Evolutionary conservation across 2,797 vertebrate species (phyloP).

Genomic region (Thalassophryne amazonica): DNA sequence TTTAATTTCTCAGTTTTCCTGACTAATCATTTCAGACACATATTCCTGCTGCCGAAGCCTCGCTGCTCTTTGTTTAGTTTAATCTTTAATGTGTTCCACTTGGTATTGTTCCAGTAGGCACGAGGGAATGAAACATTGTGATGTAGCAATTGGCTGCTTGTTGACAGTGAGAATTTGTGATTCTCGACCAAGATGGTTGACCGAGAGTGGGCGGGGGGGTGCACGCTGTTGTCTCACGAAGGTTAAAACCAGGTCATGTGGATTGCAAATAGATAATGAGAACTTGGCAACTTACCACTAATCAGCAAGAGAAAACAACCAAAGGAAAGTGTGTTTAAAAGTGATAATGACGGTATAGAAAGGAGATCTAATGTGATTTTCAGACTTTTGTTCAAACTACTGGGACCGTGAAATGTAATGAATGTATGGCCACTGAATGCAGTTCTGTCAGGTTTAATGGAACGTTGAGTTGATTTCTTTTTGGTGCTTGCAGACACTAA

Average conservation of each 20-base stretch:
- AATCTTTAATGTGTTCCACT: constrained; percentile 2
- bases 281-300: background rate
- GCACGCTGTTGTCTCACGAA: constrained; percentile 2
- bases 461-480: constrained; percentile 13
- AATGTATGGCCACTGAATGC: background rate
- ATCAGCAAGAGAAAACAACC: background rate
- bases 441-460: constrained; percentile 10
- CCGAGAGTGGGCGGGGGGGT: too few relatives aligned
- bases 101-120: background rate
- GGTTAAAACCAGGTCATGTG: constrained; percentile 19
- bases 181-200: background rate
- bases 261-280: constrained; percentile 8
- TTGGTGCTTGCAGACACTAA: background rate
- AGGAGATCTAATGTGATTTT: background rate
- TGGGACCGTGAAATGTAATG: background rate
- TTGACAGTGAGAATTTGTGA: constrained; percentile 10
- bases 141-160: constrained; percentile 15
- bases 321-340: background rate
- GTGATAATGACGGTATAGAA: background rate
- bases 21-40: too few relatives aligned
- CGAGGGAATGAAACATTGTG: background rate
- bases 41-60: background rate
- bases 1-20: too few relatives aligned
- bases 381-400: background rate
- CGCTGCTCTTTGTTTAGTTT: background rate